Evolutionary conservation across 2,888 invertebrate species (phyloP).

Genomic region (Troilus luridus): DNA sequence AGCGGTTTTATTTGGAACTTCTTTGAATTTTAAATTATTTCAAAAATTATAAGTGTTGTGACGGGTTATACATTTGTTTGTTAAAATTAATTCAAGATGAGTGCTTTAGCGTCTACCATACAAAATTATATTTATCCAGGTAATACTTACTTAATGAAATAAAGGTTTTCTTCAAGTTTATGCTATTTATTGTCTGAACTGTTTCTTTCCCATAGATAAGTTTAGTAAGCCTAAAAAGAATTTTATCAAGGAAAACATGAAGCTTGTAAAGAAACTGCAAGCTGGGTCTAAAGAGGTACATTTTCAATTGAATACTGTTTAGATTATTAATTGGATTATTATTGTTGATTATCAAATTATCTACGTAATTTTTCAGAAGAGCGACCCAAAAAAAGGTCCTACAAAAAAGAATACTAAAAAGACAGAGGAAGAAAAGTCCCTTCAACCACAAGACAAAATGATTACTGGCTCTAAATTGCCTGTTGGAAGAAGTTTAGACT

Average conservation of each 20-base stretch:
- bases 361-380: neutral
- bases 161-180: neutral
- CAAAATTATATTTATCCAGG: slow-evolving; percentile 55
- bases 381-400: neutral
- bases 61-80: neutral
- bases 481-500: neutral
- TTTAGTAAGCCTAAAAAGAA: slow-evolving; percentile 33
- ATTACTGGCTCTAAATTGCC: neutral
- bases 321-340: neutral
- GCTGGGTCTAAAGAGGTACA: slow-evolving; percentile 1
- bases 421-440: neutral
- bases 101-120: slow-evolving; percentile 45
- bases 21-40: neutral
- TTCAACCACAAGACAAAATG: neutral
- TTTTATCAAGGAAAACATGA: slow-evolving; percentile 55
- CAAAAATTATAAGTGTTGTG: slow-evolving; percentile 22
- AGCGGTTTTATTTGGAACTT: slow-evolving; percentile 29
- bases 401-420: slow-evolving; percentile 25
- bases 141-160: neutral
- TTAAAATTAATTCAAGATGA: slow-evolving; percentile 25
- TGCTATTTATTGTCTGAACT: neutral
- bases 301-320: neutral
- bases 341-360: neutral
- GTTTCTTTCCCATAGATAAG: neutral
- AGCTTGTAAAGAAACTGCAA: slow-evolving; percentile 18